These are phyloP conservation scores for Drosophila incognita DNA, from an alignment of 2,888 invertebrate species.

Conservation along the genomic window DNA sequence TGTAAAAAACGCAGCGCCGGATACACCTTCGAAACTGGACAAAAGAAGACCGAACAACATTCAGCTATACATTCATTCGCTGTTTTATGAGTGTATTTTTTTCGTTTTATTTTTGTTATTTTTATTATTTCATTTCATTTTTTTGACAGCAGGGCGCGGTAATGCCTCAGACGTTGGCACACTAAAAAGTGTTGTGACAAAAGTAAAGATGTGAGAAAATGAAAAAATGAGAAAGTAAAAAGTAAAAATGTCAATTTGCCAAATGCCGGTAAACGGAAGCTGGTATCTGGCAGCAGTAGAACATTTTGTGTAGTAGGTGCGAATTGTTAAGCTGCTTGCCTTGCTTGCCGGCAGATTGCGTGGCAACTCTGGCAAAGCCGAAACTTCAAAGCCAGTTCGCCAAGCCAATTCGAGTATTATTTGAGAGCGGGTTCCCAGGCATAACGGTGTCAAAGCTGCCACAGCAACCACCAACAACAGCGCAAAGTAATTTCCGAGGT, in stretches of 20 bases:
- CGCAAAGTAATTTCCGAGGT: conserved; percentile 78
- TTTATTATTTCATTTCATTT: conserved; percentile 2
- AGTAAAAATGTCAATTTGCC: conserved; percentile 79
- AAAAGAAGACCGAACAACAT: conserved; percentile 35
- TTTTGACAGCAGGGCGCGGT: conserved; percentile 28
- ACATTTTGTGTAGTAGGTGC: conserved; percentile 55
- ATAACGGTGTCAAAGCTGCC: conserved; percentile 68
- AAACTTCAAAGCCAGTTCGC: conserved; percentile 62
- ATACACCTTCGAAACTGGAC: conserved; percentile 44
- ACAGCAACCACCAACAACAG: conserved; percentile 66
- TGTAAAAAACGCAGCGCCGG: conserved; percentile 11
- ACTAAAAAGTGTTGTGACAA: conserved; percentile 60
- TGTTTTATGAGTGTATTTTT: conserved; percentile 48
- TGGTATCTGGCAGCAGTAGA: conserved; percentile 38
- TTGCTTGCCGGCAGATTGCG: conserved; percentile 14
- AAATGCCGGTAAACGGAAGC: conserved; percentile 66
- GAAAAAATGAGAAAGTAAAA: conserved; percentile 17
- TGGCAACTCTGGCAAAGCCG: conserved; percentile 15
- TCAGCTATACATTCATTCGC: conserved; percentile 30
- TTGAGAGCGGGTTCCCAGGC: conserved; percentile 31
- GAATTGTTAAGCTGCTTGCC: conserved; percentile 54
- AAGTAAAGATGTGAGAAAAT: conserved; percentile 30
- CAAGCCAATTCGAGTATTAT: conserved; percentile 23
- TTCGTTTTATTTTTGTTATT: conserved; percentile 7
- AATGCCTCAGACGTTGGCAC: conserved; percentile 11